These are phyloP conservation scores for Theonella swinhoei DNA, from an alignment of 37 sponge, comb jelly and placozoan genomes.

Conservation along the genomic window DNA sequence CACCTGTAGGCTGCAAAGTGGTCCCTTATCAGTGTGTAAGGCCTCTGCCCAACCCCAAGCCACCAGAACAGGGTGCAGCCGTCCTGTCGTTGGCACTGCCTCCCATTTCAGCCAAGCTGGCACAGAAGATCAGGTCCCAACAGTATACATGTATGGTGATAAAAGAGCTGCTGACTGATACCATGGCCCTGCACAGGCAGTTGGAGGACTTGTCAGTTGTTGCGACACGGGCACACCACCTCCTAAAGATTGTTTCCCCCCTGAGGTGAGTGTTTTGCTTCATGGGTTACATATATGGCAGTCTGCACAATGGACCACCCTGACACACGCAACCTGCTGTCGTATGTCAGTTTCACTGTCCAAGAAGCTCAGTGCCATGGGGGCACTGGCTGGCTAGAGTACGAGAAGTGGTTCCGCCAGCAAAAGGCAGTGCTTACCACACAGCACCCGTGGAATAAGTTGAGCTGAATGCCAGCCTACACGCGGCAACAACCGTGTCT, in stretches of 20 bases:
- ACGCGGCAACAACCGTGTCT: background rate
- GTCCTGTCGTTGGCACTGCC: background rate
- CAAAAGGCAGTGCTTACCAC: background rate
- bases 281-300: background rate
- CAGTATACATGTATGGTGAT: background rate
- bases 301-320: background rate
- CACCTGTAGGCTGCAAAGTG: too few species aligned
- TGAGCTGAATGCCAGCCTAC: background rate
- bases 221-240: background rate
- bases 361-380: slow-evolving; percentile 2
- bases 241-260: background rate
- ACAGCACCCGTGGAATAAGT: background rate
- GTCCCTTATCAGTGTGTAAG: too few species aligned
- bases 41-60: too few species aligned
- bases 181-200: background rate
- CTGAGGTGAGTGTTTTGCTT: background rate
- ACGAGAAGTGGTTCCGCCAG: slow-evolving; percentile 7
- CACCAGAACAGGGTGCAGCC: background rate
- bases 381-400: slow-evolving; percentile 4
- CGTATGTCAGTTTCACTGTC: background rate
- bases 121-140: background rate
- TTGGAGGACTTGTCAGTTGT: background rate
- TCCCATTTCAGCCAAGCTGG: background rate
- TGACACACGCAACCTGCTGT: background rate
- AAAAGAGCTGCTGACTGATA: background rate